Conservation (phyloP, 2,888 invertebrate species). For the Leucophenga maculata region DNA sequence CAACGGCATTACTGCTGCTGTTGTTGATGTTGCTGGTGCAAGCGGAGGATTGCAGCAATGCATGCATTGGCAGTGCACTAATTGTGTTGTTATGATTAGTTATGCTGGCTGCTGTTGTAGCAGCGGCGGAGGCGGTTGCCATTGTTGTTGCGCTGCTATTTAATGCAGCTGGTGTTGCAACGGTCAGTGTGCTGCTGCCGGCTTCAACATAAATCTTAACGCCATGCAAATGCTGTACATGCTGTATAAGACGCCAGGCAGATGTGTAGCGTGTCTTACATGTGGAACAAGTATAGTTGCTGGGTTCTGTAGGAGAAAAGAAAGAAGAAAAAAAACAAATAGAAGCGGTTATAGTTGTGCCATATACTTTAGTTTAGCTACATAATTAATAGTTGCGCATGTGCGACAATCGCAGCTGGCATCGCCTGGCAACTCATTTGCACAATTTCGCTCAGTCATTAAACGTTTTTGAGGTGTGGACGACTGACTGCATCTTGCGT, state of each 20-base stretch:
- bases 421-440: conserved; percentile 19
- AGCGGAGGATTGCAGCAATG: conserved; percentile 30
- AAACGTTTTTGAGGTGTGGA: conserved; percentile 15
- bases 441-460: conserved; percentile 27
- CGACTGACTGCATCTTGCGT: no score
- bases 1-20: conserved; percentile 45
- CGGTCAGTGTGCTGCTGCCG: conserved; percentile 59
- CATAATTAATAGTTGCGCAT: background rate
- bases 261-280: conserved; percentile 93
- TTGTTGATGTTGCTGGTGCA: conserved; percentile 43
- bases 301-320: conserved; percentile 82
- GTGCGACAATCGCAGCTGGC: conserved; percentile 8
- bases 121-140: conserved; percentile 46
- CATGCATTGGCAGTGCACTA: conserved; percentile 37
- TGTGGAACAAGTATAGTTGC: conserved; percentile 93
- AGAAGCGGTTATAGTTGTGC: no score
- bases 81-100: conserved; percentile 74
- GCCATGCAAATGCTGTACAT: conserved; percentile 94
- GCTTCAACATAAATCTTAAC: conserved; percentile 91
- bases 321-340: background rate
- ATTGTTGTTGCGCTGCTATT: conserved; percentile 39
- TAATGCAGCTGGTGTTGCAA: conserved; percentile 56
- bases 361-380: background rate
- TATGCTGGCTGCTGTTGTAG: conserved; percentile 37
- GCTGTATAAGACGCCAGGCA: conserved; percentile 96